Percentiles rank a stretch among this genome's conserved stretches.
Conservation (phyloP, 1,140 invertebrate genomes). For the Eupeodes corollae region DNA sequence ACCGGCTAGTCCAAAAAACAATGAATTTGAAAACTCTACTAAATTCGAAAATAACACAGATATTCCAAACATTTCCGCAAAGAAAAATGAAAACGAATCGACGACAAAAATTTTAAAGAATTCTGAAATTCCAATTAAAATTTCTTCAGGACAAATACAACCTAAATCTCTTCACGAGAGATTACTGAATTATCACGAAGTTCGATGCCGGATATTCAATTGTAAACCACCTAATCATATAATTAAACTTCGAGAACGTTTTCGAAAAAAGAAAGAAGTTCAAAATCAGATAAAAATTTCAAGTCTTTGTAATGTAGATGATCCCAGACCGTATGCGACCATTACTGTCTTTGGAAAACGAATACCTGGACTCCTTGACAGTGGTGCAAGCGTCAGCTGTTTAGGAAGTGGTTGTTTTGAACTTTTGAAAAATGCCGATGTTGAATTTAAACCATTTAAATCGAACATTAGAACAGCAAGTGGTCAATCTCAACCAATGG, state of each 20-base stretch:
- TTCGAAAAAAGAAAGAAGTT: slow-evolving; percentile 1
- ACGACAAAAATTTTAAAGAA: too few relatives aligned
- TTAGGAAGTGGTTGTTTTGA: neutral
- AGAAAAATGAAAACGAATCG: too few relatives aligned
- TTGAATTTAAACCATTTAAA: neutral
- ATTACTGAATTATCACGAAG: too few relatives aligned
- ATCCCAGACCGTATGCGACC: too few relatives aligned
- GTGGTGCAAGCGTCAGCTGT: slow-evolving; percentile 1
- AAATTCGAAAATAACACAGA: too few relatives aligned
- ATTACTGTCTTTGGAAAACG: neutral
- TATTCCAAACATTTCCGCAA: too few relatives aligned
- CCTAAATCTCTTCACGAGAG: too few relatives aligned
- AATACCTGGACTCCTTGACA: slow-evolving; percentile 1
- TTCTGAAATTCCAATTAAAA: too few relatives aligned
- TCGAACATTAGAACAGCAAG: neutral
- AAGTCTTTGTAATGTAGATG: neutral
- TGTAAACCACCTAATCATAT: neutral
- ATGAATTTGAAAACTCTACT: too few relatives aligned
- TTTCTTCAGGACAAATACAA: too few relatives aligned
- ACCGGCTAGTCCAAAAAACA: too few relatives aligned
- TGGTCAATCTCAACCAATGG: neutral
- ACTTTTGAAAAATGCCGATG: neutral
- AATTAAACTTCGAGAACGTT: neutral
- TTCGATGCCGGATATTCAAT: too few relatives aligned
- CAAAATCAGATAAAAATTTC: neutral